Percentiles rank a stretch among this genome's conserved stretches.
Conservation (phyloP, 1,140 invertebrate genomes). For the Brachionus sp. region DNA sequence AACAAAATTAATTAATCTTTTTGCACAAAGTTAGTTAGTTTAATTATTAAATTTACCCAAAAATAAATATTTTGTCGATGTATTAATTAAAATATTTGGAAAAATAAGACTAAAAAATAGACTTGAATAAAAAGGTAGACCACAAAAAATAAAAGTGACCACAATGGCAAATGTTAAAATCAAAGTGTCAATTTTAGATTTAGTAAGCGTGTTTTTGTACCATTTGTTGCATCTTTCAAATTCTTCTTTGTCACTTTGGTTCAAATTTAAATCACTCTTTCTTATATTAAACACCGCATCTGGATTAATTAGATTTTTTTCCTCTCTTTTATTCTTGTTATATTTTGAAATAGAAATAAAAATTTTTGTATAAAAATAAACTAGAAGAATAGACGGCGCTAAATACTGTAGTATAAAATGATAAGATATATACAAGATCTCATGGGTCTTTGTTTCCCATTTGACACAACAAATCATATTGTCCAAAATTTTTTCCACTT, state of each 20-base stretch:
- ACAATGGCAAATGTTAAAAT: slow-evolving; percentile 72
- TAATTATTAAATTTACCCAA: neutral
- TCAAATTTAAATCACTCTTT: slow-evolving; percentile 28
- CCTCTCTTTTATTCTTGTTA: neutral
- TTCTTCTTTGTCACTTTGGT: neutral
- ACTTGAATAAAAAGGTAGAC: slow-evolving; percentile 65
- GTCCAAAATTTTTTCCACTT: slow-evolving; percentile 46
- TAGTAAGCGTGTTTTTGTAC: neutral
- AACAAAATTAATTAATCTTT: neutral
- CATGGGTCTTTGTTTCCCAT: neutral
- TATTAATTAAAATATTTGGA: neutral
- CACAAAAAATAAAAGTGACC: slow-evolving; percentile 68
- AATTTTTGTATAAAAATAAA: slow-evolving; percentile 31
- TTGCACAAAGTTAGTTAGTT: too few relatives aligned
- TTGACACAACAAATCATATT: neutral
- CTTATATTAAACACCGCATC: neutral
- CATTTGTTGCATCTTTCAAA: neutral
- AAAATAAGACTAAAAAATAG: neutral
- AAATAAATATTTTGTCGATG: neutral
- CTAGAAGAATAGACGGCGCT: neutral
- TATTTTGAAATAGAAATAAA: neutral
- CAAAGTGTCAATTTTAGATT: slow-evolving; percentile 68
- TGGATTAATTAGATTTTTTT: neutral
- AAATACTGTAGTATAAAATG: slow-evolving; percentile 20
- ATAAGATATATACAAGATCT: neutral